phyloP scores from a whole-genome alignment of 2,113 vertebrate species.

The Varanus salvator region DNA sequence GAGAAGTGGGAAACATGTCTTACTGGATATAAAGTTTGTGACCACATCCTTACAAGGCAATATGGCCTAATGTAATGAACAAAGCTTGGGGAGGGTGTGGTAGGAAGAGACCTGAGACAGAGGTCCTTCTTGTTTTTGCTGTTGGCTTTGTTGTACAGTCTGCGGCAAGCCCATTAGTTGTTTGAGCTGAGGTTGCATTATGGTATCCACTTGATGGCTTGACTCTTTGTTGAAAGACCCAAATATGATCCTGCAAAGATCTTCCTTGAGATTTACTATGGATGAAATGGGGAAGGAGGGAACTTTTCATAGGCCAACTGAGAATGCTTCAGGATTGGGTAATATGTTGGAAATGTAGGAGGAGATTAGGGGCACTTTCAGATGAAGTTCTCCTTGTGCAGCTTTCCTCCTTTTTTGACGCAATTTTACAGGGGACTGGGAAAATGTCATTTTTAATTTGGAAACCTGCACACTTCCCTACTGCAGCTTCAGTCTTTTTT shows the following conservation, averaged over 20 bases:
- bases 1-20: slow-evolving; percentile 5
- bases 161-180: neutral
- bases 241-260: neutral
- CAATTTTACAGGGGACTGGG: too few species aligned
- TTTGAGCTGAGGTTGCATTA: neutral
- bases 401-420: too few species aligned
- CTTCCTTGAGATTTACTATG: neutral
- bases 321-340: neutral
- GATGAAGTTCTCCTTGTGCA: too few species aligned
- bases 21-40: slow-evolving; percentile 11
- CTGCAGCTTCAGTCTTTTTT: too few species aligned
- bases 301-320: neutral
- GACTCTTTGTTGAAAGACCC: neutral
- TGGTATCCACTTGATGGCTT: neutral
- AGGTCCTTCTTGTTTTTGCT: neutral
- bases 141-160: neutral
- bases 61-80: neutral
- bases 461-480: too few species aligned
- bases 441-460: too few species aligned
- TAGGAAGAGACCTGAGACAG: neutral
- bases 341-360: neutral
- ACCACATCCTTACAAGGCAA: neutral
- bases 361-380: neutral
- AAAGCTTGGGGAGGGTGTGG: neutral
- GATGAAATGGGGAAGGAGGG: neutral